Evolutionary conservation across 2,797 vertebrate species (phyloP).

Genomic region (Malacoctenus gilli): DNA sequence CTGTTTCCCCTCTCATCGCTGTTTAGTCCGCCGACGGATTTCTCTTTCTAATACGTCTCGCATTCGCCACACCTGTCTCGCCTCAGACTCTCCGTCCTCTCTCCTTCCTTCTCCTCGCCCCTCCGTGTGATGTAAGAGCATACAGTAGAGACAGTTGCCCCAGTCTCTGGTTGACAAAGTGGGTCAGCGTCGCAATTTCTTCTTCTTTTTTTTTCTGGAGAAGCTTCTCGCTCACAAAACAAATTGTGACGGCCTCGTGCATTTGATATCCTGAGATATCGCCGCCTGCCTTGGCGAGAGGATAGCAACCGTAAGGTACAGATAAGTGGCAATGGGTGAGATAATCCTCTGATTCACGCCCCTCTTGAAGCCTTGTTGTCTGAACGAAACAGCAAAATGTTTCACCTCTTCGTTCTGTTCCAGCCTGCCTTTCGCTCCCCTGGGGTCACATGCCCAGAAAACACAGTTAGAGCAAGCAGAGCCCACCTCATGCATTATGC

Average conservation of each 20-base stretch:
- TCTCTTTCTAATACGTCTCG: constrained; percentile 20
- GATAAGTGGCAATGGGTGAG: constrained; percentile 62
- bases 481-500: constrained; percentile 26
- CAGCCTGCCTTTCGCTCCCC: constrained; percentile 40
- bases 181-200: constrained; percentile 62
- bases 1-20: constrained; percentile 11
- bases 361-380: constrained; percentile 52
- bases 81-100: constrained; percentile 5
- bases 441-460: constrained; percentile 44
- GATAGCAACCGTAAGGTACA: constrained; percentile 60
- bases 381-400: constrained; percentile 33
- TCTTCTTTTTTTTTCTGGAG: no score
- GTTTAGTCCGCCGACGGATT: constrained; percentile 25
- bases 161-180: constrained; percentile 69
- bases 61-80: constrained; percentile 19
- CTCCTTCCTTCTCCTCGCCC: constrained; percentile 16
- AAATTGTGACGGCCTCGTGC: constrained; percentile 53
- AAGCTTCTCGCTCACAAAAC: constrained; percentile 61
- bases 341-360: constrained; percentile 63
- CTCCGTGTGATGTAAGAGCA: constrained; percentile 58
- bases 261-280: constrained; percentile 65
- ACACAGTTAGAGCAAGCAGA: no score
- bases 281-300: constrained; percentile 51
- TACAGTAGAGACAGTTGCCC: constrained; percentile 46
- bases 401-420: constrained; percentile 55